These are phyloP conservation scores for Aphelocoma californica DNA, from an alignment of 2,797 vertebrate genomes.

Conservation along the genomic window DNA sequence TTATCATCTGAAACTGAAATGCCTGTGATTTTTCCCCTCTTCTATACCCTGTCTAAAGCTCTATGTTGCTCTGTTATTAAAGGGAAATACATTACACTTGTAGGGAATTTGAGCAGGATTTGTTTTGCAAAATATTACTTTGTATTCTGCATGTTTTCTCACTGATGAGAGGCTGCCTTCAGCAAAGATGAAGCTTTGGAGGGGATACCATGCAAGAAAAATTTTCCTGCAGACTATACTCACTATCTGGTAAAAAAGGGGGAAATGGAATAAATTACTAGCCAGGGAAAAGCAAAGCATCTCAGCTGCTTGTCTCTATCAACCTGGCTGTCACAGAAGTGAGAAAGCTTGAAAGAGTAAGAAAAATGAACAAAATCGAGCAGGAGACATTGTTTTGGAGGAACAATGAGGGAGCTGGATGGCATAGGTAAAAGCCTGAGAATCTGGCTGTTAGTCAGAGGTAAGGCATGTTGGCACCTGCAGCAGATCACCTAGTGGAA, in stretches of 20 bases:
- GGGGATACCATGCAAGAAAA: neutral
- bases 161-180: neutral
- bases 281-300: neutral
- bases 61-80: neutral
- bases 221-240: neutral
- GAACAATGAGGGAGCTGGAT: neutral
- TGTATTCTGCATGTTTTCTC: neutral
- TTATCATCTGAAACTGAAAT: conserved; percentile 26
- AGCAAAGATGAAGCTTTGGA: neutral
- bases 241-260: neutral
- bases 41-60: neutral
- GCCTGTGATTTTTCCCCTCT: neutral
- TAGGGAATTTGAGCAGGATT: neutral
- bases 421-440: neutral
- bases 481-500: neutral
- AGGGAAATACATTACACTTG: neutral
- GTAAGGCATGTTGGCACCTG: conserved; percentile 3
- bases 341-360: neutral
- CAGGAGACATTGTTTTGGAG: neutral
- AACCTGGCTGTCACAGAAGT: neutral
- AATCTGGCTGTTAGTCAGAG: neutral
- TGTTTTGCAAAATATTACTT: neutral
- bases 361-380: neutral
- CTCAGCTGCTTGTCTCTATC: neutral
- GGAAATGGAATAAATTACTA: neutral